Percentiles rank a stretch among this genome's conserved stretches.
phyloP scores from a whole-genome alignment of 2,888 invertebrate species.

The Phaonia tiefii region DNA sequence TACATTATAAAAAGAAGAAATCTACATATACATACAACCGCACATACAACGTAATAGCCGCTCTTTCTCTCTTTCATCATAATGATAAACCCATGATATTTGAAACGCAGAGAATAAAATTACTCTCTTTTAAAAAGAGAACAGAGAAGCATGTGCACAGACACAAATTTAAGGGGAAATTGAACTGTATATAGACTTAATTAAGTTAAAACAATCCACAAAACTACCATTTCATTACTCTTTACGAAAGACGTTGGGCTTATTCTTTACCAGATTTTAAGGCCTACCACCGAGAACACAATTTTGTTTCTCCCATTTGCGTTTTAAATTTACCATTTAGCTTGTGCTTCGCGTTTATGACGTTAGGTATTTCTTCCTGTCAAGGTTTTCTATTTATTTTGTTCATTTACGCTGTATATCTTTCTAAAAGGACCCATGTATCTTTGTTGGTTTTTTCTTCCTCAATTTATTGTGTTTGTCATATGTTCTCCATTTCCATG shows the following conservation, averaged over 20 bases:
- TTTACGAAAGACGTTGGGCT: too few relatives aligned
- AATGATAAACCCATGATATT: too few relatives aligned
- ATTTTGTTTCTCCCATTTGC: neutral
- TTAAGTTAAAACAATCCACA: conserved; percentile 19
- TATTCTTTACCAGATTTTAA: too few relatives aligned
- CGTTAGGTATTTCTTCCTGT: conserved; percentile 1
- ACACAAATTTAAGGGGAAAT: neutral
- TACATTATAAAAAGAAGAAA: too few relatives aligned
- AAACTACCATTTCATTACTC: neutral
- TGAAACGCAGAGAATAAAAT: too few relatives aligned
- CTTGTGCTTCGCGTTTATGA: conserved; percentile 8
- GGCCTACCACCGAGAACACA: neutral
- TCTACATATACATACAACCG: too few relatives aligned
- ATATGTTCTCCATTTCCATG: too few relatives aligned
- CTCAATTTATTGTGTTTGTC: too few relatives aligned
- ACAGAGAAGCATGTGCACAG: neutral
- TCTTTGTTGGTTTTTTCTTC: neutral
- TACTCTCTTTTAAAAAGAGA: neutral
- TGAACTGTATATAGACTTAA: conserved; percentile 21
- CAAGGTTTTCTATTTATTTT: neutral
- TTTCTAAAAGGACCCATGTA: too few relatives aligned
- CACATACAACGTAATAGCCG: neutral
- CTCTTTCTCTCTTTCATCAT: conserved; percentile 35
- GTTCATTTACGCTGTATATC: neutral
- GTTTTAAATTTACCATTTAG: neutral